Percentiles rank a stretch among this genome's conserved stretches.
phyloP scores from a whole-genome alignment of 1,140 invertebrate genomes.

The Drosophila sulfurigaster region DNA sequence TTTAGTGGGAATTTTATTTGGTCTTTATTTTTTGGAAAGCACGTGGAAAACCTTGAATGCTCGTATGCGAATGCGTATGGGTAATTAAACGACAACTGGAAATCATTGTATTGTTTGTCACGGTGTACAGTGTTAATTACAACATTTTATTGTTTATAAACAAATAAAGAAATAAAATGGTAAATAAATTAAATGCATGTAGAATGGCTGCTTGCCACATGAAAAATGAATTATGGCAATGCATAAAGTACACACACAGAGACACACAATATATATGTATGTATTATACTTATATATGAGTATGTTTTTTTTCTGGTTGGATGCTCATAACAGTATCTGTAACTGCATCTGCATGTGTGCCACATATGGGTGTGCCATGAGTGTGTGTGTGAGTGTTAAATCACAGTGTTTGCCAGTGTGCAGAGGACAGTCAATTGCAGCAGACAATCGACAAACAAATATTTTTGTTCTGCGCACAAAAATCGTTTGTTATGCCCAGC shows the following conservation, averaged over 20 bases:
- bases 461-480: conserved; percentile 38
- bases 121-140: conserved; percentile 49
- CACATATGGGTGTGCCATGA: too few species aligned
- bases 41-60: conserved; percentile 55
- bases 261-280: not conserved
- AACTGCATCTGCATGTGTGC: not conserved
- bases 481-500: conserved; percentile 50
- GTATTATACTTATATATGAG: conserved; percentile 56
- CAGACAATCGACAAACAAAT: conserved; percentile 43
- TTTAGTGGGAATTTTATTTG: conserved; percentile 49
- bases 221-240: conserved; percentile 50
- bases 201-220: conserved; percentile 25
- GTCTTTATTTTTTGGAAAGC: conserved; percentile 28
- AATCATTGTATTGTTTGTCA: conserved; percentile 48
- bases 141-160: conserved; percentile 57
- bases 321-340: conserved; percentile 15
- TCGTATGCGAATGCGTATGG: conserved; percentile 46
- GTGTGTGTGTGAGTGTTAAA: conserved; percentile 37
- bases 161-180: conserved; percentile 54
- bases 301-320: conserved; percentile 37
- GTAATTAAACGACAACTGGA: conserved; percentile 48
- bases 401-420: conserved; percentile 60
- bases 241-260: conserved; percentile 18
- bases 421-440: conserved; percentile 53
- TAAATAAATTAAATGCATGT: conserved; percentile 61